phyloP scores from a whole-genome alignment of 2,113 vertebrate species.

The Phaetusa simplex region DNA sequence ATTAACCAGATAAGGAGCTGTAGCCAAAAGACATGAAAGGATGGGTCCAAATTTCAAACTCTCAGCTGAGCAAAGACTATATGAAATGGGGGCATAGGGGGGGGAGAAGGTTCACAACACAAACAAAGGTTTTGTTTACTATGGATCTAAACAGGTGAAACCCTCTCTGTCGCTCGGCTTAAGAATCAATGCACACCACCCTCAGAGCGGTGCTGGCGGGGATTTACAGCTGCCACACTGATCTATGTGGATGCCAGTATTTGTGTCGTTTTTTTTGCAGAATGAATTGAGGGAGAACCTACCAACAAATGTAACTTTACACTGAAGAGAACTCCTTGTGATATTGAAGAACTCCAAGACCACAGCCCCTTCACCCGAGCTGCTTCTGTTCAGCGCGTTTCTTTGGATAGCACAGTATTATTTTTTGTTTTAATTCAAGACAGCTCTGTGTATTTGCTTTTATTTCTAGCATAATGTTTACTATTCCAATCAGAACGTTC shows the following conservation, averaged over 20 bases:
- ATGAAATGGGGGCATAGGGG: not conserved
- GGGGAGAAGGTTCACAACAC: not conserved
- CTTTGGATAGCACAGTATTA: not conserved
- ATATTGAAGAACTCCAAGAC: not conserved
- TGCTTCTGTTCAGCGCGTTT: not conserved
- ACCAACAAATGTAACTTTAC: not conserved
- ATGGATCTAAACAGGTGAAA: not conserved
- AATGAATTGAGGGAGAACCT: not conserved
- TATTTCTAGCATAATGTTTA: slow-evolving; percentile 31
- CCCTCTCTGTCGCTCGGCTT: fast-evolving
- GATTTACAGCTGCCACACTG: not conserved
- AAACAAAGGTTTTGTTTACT: slow-evolving; percentile 8
- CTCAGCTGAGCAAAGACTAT: not conserved
- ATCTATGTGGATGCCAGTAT: not conserved
- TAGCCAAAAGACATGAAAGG: slow-evolving; percentile 46
- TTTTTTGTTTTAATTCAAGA: not conserved
- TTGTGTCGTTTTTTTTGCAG: fast-evolving
- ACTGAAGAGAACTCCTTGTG: not conserved
- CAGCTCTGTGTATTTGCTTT: slow-evolving; percentile 20
- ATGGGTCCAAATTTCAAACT: slow-evolving; percentile 40
- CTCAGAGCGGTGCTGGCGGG: not conserved
- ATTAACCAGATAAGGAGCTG: slow-evolving; percentile 19
- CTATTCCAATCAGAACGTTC: slow-evolving; percentile 29
- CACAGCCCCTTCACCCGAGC: not conserved
- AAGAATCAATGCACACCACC: not conserved